These are phyloP conservation scores for Saccopteryx leptura DNA, from an alignment of 2,113 vertebrate genomes.

Conservation along the genomic window DNA sequence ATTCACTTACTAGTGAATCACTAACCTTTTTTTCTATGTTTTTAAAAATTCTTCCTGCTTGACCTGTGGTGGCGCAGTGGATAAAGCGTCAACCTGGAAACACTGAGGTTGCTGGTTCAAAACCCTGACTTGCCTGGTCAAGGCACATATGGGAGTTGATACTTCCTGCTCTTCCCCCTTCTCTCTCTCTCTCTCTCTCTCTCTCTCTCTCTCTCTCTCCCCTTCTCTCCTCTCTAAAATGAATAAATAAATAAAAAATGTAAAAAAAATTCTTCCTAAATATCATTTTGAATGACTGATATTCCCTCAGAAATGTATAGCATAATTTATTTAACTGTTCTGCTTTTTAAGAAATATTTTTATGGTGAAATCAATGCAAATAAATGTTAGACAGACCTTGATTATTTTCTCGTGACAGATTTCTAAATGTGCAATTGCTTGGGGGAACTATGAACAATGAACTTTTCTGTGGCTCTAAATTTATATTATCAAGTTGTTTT, in stretches of 20 bases:
- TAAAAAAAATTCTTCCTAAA: not conserved
- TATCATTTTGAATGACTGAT: not conserved
- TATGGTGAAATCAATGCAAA: not conserved
- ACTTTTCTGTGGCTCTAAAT: not conserved
- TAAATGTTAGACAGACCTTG: not conserved
- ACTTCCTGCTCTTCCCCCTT: no score
- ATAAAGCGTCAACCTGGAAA: no score
- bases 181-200: no score
- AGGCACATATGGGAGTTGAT: no score
- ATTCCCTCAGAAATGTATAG: not conserved
- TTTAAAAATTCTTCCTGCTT: not conserved
- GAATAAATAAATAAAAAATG: no score
- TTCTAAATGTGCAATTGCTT: conserved; percentile 11
- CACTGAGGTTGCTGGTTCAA: no score
- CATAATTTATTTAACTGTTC: conserved; percentile 27
- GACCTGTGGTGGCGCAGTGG: no score
- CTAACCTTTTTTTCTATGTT: not conserved
- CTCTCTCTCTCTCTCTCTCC: no score
- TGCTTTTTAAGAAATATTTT: not conserved
- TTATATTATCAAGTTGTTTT: conserved; percentile 20
- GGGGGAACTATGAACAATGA: not conserved
- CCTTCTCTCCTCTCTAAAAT: no score
- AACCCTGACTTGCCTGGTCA: no score
- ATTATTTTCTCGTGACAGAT: conserved; percentile 46
- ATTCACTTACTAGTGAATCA: not conserved